These are phyloP conservation scores for Gavia stellata DNA, from an alignment of 2,113 vertebrate genomes.

Conservation along the genomic window DNA sequence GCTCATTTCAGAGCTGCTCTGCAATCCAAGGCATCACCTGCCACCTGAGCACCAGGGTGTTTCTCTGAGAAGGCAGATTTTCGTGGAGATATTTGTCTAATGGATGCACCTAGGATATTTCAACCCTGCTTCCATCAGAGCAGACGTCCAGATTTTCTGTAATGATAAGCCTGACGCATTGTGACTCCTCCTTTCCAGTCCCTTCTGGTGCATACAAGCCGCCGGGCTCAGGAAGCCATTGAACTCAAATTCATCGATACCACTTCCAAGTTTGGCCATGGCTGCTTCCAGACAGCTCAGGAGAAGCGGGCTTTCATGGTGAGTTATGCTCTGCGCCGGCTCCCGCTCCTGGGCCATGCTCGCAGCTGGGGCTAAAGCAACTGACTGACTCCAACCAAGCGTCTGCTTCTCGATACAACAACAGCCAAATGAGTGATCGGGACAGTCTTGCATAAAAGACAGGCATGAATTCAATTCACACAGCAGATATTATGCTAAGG, in stretches of 20 bases:
- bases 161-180: rapidly evolving
- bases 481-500: background rate
- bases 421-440: background rate
- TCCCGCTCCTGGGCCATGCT: background rate
- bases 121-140: background rate
- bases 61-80: background rate
- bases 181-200: constrained; percentile 60
- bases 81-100: background rate
- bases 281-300: constrained; percentile 79
- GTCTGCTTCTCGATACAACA: background rate
- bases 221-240: constrained; percentile 66
- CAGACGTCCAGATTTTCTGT: background rate
- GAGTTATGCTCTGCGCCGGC: background rate
- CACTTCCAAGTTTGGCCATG: constrained; percentile 82
- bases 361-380: background rate
- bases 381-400: background rate
- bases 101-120: background rate
- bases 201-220: constrained; percentile 73
- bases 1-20: background rate
- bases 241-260: constrained; percentile 86
- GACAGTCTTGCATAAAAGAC: background rate
- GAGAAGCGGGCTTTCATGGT: constrained; percentile 84
- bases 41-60: background rate
- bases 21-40: background rate
- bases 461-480: background rate